phyloP scores from a whole-genome alignment of 2,888 invertebrate species.

The Cataglyphis albicans region DNA sequence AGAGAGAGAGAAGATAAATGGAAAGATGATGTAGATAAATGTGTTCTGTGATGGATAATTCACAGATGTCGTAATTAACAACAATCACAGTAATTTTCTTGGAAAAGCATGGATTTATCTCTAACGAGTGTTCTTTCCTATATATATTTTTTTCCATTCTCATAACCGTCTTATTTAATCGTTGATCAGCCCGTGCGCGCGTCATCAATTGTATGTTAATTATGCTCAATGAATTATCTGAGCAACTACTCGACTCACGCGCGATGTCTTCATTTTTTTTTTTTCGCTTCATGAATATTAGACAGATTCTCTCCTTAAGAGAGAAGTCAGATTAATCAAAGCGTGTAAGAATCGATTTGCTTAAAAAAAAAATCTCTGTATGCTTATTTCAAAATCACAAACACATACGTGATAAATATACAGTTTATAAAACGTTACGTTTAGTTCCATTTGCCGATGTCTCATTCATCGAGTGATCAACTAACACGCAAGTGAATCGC shows the following conservation, averaged over 20 bases:
- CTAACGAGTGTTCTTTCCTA: constrained; percentile 12
- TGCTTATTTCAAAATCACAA: background rate
- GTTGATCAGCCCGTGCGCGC: background rate
- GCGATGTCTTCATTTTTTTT: background rate
- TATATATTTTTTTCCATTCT: constrained; percentile 15
- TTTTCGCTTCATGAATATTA: background rate
- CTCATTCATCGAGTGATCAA: constrained; percentile 41
- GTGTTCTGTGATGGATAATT: constrained; percentile 24
- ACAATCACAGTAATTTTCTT: constrained; percentile 18
- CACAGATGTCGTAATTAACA: constrained; percentile 20
- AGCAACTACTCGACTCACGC: constrained; percentile 8
- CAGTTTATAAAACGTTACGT: constrained; percentile 21
- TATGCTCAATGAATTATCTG: constrained; percentile 5
- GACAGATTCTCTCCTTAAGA: background rate
- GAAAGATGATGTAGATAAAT: background rate
- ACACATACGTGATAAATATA: background rate
- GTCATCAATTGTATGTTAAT: constrained; percentile 34
- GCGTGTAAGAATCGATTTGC: constrained; percentile 5
- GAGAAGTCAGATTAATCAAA: constrained; percentile 18
- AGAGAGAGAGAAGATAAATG: background rate
- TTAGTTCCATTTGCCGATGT: constrained; percentile 24
- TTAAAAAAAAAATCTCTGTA: background rate
- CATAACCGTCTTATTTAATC: constrained; percentile 36
- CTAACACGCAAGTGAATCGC: constrained; percentile 16
- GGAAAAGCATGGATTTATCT: constrained; percentile 39